Base-by-base conservation (phyloP, 2,888 invertebrate genomes). In the Dromius quadrimaculatus region DNA sequence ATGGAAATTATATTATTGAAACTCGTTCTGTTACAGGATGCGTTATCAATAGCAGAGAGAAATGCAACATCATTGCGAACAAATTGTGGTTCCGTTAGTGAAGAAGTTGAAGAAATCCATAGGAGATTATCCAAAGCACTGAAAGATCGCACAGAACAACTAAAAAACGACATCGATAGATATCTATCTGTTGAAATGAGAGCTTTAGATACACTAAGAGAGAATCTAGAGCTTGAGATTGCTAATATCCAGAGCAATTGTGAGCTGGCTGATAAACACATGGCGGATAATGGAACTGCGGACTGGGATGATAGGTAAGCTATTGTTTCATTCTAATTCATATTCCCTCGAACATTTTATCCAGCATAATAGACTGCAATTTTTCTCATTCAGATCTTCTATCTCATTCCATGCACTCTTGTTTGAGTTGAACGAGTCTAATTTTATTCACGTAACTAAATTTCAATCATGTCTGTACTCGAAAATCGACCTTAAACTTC, bases 241-340 rank as follows among this genome's bases (percentile, higher is more conserved):
- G 90, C 92, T 75, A 98, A 98, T 84, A 95, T 98, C 78, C 90
- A 92, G 79, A 96, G 97, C 81, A 98, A 98, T 83, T 97, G 97
- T 84, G 97, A 98, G 82, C 87, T 97, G 79, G 95, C 95, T 59
- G 97, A 98, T 83, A 95, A 95, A 82, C 93, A 95, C 80, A 94
- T 96, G 87, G 93, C 90, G 79, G 93, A 94, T 76, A 91, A 90
- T 73, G 70, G 47, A 32, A 79, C 80, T 1, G 92, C 94, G 38
- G 92, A 94, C 77, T 95, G 96, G 92, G 95, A 97, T 77, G 94
- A 96, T 78, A 92, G 93, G 66, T 66, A 57, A 54, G n/a, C 8
- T 4, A 6, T 32, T n/a, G n/a, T n/a, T n/a, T n/a, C n/a, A n/a
- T n/a, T n/a, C n/a, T n/a, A n/a, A n/a, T n/a, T n/a, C n/a, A n/a